phyloP scores from a whole-genome alignment of 2,113 vertebrate species.

The Micronycteris hirsuta region DNA sequence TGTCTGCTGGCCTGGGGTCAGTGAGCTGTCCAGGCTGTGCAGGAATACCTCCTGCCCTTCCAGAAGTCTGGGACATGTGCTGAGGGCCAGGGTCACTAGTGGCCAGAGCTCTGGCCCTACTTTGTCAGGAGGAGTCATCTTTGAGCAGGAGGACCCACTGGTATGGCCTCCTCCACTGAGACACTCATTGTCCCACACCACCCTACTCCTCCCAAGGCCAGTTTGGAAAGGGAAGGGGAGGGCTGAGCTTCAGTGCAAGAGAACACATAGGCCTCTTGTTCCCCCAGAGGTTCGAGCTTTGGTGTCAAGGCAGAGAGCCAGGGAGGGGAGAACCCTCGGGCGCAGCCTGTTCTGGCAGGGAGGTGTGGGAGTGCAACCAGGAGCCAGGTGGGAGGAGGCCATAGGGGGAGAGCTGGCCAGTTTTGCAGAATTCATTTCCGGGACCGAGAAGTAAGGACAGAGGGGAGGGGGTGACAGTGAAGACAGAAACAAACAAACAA shows the following conservation, averaged over 20 bases:
- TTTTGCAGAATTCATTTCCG: neutral
- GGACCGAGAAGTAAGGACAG: neutral
- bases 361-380: neutral
- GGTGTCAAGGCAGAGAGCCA: slow-evolving; percentile 40
- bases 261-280: slow-evolving; percentile 56
- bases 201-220: neutral
- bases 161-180: neutral
- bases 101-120: neutral
- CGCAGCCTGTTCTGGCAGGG: slow-evolving; percentile 25
- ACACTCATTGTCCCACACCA: neutral
- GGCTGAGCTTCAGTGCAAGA: neutral
- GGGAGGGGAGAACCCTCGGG: neutral
- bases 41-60: neutral
- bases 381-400: neutral
- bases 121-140: neutral
- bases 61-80: neutral
- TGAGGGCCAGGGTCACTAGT: too few relatives aligned
- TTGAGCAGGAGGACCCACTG: neutral
- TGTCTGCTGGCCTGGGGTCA: neutral
- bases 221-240: neutral
- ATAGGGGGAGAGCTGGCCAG: neutral
- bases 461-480: neutral
- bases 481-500: slow-evolving; percentile 10
- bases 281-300: neutral
- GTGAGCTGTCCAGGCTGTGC: neutral